Conservation (phyloP, 2,888 invertebrate species). For the Philereme transversata region DNA sequence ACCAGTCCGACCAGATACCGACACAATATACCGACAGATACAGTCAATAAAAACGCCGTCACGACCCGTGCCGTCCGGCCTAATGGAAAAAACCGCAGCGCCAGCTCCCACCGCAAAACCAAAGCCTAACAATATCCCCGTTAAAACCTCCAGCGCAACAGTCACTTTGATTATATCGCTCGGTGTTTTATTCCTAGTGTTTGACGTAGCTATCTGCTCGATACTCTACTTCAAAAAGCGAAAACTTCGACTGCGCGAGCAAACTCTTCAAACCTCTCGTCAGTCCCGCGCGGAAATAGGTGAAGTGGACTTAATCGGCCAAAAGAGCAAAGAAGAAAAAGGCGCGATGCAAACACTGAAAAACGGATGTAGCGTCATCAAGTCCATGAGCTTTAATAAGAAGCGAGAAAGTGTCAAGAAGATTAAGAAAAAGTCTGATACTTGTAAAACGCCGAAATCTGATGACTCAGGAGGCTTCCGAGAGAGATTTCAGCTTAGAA, state of each 20-base stretch:
- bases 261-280: conserved; percentile 68
- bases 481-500: conserved; percentile 85
- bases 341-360: conserved; percentile 72
- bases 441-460: conserved; percentile 82
- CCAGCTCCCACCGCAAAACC: conserved; percentile 58
- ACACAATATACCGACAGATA: conserved; percentile 67
- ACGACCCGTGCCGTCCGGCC: conserved; percentile 57
- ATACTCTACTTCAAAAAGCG: conserved; percentile 87
- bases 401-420: conserved; percentile 77
- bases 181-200: conserved; percentile 88
- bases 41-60: conserved; percentile 70
- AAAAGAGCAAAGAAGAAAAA: conserved; percentile 76
- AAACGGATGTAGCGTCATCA: conserved; percentile 84
- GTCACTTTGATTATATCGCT: conserved; percentile 85
- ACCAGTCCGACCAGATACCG: conserved; percentile 57
- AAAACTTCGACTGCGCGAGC: conserved; percentile 79
- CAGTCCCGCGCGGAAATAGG: conserved; percentile 80
- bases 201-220: conserved; percentile 88
- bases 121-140: conserved; percentile 54
- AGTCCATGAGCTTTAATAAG: conserved; percentile 81
- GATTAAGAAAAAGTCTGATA: conserved; percentile 79
- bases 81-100: conserved; percentile 60
- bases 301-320: conserved; percentile 77
- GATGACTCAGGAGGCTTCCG: conserved; percentile 84
- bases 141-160: conserved; percentile 85